These are phyloP conservation scores for Rhinichthys klamathensis DNA, from an alignment of 2,113 vertebrate genomes.

Conservation along the genomic window DNA sequence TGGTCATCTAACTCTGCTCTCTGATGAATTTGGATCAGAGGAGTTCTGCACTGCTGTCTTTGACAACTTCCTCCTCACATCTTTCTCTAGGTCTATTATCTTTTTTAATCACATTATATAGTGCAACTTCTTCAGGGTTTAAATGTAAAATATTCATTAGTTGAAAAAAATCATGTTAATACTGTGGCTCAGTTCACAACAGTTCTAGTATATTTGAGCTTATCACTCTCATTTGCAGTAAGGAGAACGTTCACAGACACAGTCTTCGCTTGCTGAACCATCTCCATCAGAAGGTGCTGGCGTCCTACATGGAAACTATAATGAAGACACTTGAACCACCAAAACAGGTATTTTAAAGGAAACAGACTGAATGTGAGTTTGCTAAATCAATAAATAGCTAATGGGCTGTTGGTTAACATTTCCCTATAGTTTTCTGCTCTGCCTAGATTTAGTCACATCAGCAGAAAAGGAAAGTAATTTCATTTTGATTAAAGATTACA, in stretches of 20 bases:
- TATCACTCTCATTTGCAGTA: slow-evolving; percentile 74
- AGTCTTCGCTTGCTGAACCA: slow-evolving; percentile 88
- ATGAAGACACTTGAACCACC: slow-evolving; percentile 91
- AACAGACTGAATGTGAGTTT: neutral
- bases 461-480: neutral
- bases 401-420: neutral
- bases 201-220: neutral
- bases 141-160: neutral
- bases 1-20: slow-evolving; percentile 88
- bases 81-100: slow-evolving; percentile 83
- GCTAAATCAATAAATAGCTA: neutral
- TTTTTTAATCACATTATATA: neutral
- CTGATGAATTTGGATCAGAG: slow-evolving; percentile 89
- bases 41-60: slow-evolving; percentile 93
- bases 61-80: slow-evolving; percentile 90
- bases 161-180: neutral
- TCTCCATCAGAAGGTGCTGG: slow-evolving; percentile 88
- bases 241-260: slow-evolving; percentile 94
- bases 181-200: neutral
- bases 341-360: slow-evolving; percentile 82
- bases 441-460: too few species aligned
- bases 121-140: neutral
- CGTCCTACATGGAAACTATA: slow-evolving; percentile 82
- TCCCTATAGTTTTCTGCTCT: neutral
- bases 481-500: neutral